Percentiles rank a stretch among this genome's conserved stretches.
Conservation (phyloP, 2,113 vertebrate genomes). For the Takifugu bimaculatus region DNA sequence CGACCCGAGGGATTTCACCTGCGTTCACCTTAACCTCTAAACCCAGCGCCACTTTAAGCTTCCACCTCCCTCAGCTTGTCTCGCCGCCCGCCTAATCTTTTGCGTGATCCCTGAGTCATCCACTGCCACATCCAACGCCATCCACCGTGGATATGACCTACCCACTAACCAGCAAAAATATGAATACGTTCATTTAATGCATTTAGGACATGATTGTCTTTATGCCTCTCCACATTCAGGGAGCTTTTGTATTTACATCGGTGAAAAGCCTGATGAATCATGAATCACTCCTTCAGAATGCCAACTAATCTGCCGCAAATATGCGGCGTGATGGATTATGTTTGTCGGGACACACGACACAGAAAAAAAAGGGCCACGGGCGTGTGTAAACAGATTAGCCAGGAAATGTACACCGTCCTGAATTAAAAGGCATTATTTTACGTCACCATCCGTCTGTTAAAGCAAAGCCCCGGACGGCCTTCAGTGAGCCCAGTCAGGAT, state of each 20-base stretch:
- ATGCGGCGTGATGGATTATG: conserved; percentile 11
- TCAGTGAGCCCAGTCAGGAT: conserved; percentile 19
- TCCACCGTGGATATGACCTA: too few species aligned
- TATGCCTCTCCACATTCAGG: conserved; percentile 20
- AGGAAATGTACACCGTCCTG: conserved; percentile 1
- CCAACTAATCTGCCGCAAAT: conserved; percentile 41
- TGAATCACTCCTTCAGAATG: conserved; percentile 3
- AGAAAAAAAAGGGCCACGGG: conserved; percentile 9
- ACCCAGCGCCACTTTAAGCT: conserved; percentile 6
- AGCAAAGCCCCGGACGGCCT: conserved; percentile 10
- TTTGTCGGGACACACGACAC: conserved; percentile 28
- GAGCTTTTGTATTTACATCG: conserved; percentile 35
- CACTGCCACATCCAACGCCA: conserved; percentile 12
- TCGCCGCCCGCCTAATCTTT: conserved; percentile 25
- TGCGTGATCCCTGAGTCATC: conserved; percentile 38
- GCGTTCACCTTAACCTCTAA: conserved; percentile 26
- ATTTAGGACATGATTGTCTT: neutral
- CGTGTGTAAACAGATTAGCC: conserved; percentile 20
- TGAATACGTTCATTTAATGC: too few species aligned
- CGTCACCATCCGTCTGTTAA: neutral
- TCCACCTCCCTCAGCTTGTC: conserved; percentile 3
- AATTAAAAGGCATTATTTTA: conserved; percentile 19
- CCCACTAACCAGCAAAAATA: too few species aligned
- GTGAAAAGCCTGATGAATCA: conserved; percentile 26
- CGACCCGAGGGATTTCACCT: neutral